phyloP scores from a whole-genome alignment of 2,888 invertebrate species.

The Hybos culiciformis region DNA sequence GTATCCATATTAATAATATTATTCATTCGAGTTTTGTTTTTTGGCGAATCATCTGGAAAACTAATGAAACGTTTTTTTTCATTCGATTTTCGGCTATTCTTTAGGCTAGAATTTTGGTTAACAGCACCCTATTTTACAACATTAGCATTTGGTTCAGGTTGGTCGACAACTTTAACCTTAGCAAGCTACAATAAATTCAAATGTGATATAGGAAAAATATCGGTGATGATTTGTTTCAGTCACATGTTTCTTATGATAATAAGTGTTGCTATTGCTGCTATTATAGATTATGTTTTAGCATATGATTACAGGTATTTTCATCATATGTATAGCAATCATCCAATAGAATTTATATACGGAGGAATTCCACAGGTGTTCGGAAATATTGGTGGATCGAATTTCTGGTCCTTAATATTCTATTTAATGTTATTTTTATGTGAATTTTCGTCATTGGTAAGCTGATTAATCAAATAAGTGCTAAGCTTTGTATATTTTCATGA shows the following conservation, averaged over 20 bases:
- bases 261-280: slow-evolving; percentile 52
- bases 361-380: neutral
- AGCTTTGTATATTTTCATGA: neutral
- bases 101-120: no score
- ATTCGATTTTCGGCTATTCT: no score
- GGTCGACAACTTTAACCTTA: slow-evolving; percentile 69
- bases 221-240: slow-evolving; percentile 23
- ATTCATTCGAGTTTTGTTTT: slow-evolving; percentile 21
- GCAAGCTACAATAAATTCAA: slow-evolving; percentile 67
- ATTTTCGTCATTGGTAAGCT: slow-evolving; percentile 14
- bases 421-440: slow-evolving; percentile 54
- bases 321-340: neutral
- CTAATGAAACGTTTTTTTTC: slow-evolving; percentile 4
- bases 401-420: slow-evolving; percentile 65
- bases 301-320: slow-evolving; percentile 12
- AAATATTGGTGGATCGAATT: slow-evolving; percentile 40
- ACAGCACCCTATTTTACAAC: slow-evolving; percentile 29
- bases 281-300: slow-evolving; percentile 46
- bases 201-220: slow-evolving; percentile 45
- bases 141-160: slow-evolving; percentile 73
- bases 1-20: neutral
- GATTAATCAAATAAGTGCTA: neutral
- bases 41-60: slow-evolving; percentile 20
- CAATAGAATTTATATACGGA: neutral
- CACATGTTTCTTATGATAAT: slow-evolving; percentile 22